Conservation (phyloP, 2,888 invertebrate species). For the Ectemnius cavifrons region DNA sequence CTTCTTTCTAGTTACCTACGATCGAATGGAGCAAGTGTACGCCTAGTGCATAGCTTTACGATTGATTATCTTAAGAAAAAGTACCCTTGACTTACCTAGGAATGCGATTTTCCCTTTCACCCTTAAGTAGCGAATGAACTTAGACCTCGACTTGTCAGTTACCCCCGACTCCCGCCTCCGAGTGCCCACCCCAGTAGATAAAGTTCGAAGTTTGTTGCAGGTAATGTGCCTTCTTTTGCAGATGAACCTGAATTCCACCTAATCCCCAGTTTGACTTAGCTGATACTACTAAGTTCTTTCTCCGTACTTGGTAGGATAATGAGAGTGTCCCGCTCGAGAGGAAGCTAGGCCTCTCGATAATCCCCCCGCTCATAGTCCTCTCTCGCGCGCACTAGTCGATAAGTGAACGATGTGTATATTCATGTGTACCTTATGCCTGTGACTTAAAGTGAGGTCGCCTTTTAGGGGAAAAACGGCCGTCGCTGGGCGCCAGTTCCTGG, state of each 20-base stretch:
- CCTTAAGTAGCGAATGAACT: not conserved
- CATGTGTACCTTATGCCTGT: slow-evolving; percentile 33
- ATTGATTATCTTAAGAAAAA: not conserved
- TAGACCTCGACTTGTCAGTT: not conserved
- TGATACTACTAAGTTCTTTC: not conserved
- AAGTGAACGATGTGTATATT: slow-evolving; percentile 29
- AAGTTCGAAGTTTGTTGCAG: not conserved
- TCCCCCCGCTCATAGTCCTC: not conserved
- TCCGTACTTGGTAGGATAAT: slow-evolving; percentile 3
- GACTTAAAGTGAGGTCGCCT: slow-evolving; percentile 60
- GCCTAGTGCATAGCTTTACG: not conserved
- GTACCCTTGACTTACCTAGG: not conserved
- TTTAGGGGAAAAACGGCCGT: slow-evolving; percentile 74
- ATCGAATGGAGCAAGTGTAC: not conserved
- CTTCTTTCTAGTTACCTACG: not conserved
- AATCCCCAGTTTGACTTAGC: not conserved
- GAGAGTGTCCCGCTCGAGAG: not conserved
- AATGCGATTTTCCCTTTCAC: not conserved
- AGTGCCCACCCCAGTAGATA: not conserved
- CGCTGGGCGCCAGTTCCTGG: slow-evolving; percentile 67
- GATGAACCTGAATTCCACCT: not conserved
- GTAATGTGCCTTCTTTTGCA: slow-evolving; percentile 9
- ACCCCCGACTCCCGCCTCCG: not conserved
- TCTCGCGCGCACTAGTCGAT: slow-evolving; percentile 30
- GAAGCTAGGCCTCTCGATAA: slow-evolving; percentile 4